phyloP scores from a whole-genome alignment of 2,113 vertebrate species.

The Hiodon alosoides region DNA sequence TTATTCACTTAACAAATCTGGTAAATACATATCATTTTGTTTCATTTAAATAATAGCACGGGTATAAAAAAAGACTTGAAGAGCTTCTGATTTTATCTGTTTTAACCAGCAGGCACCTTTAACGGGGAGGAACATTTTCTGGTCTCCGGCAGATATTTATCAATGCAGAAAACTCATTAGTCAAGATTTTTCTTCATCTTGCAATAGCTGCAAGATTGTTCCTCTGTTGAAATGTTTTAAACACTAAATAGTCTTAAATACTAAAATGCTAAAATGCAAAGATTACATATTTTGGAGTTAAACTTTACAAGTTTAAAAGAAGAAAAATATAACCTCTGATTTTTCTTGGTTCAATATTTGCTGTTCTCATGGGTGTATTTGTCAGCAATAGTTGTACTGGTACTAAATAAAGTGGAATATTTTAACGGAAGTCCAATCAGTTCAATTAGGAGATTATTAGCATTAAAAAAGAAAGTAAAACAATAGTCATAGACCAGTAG shows the following conservation, averaged over 20 bases:
- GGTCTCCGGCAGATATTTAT: slow-evolving; percentile 17
- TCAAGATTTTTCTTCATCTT: slow-evolving; percentile 6
- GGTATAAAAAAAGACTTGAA: neutral
- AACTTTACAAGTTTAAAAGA: neutral
- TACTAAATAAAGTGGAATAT: neutral
- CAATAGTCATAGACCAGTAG: neutral
- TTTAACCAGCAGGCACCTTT: neutral
- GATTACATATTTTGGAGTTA: neutral
- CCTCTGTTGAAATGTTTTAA: neutral
- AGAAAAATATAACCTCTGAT: neutral
- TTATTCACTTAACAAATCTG: too few relatives aligned
- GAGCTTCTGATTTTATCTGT: neutral
- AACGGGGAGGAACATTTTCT: neutral
- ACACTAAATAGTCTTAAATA: neutral
- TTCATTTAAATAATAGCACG: too few relatives aligned
- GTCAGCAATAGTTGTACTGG: neutral
- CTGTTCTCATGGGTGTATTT: slow-evolving; percentile 3
- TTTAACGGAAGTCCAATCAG: neutral
- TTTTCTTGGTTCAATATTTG: neutral
- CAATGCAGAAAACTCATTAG: slow-evolving; percentile 11
- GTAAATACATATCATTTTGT: too few relatives aligned
- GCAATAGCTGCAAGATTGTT: neutral
- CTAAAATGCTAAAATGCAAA: neutral
- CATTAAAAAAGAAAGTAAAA: neutral
- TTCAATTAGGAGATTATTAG: neutral